Conservation (phyloP, 2,113 vertebrate species). For the Rhea pennata region DNA sequence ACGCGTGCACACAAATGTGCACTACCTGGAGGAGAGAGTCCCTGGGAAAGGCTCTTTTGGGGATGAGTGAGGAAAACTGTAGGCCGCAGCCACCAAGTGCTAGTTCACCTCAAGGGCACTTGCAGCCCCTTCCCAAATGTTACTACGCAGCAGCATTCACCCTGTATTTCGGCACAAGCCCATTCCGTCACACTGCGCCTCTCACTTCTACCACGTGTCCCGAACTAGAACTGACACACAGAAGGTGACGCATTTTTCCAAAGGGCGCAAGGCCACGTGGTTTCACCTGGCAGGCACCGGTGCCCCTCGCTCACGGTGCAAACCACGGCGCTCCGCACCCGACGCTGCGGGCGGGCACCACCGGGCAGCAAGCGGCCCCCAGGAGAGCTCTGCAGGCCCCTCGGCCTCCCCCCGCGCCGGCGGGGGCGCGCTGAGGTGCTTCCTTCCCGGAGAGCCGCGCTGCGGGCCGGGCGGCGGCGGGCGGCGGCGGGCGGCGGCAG, state of each 20-base stretch:
- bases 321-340: background rate
- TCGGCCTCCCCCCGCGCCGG: no score
- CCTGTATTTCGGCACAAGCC: background rate
- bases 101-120: background rate
- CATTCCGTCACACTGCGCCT: background rate
- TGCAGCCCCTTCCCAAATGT: background rate
- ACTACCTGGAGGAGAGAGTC: background rate
- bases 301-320: background rate
- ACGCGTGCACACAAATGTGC: no score
- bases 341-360: background rate
- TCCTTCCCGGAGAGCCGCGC: no score
- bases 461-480: no score
- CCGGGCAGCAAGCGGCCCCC: background rate
- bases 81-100: background rate
- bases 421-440: no score
- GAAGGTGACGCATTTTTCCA: accelerated
- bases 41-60: background rate
- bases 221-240: background rate
- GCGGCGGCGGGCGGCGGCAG: no score
- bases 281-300: background rate
- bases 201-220: background rate
- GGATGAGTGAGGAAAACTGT: background rate
- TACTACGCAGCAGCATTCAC: background rate
- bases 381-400: no score
- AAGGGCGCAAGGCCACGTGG: background rate